Evolutionary conservation across 2,888 invertebrate genomes (phyloP), one percentile per base, ranked within the genome.

Genomic region (Dastarcus helophoroides): DNA sequence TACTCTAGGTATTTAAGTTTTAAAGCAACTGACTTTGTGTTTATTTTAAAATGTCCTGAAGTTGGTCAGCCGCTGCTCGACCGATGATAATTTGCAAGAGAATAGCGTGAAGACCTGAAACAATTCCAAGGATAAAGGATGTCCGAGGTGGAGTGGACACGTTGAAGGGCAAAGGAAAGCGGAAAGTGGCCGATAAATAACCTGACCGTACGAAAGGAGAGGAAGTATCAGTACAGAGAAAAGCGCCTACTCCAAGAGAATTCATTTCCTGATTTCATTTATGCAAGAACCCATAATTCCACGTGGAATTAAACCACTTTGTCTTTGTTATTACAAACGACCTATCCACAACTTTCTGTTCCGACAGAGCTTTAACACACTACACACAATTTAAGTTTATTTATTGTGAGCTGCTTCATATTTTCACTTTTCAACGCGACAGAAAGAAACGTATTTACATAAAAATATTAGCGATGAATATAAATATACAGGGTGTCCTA

Each of bases 191-290:
- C 56, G 54, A 58, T 59, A 59, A 58, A 59, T 58, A 58, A 58
- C 43, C 32, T 33, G 36, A 32, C 34, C 33, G 40, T 31, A 36
- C 51, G 56, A 58, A 59, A 56, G 53, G 54, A 54, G 47, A 57
- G 58, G 58, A 59, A 56, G 54, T 54, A 50, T 51, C 48, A 46
- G 45, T 50, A 45, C 46, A 53, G 52, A 54, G 47, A 47, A 50
- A 47, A 50, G 50, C 48, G 52, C 54, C 51, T 50, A 51, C 54
- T 55, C 47, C 53, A 51, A 53, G 54, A 50, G 56, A 56, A 56
- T 56, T 58, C 58, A 58, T 60, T 60, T 59, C 58, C 58, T 58
- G 59, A 57, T 58, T 58, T 56, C 58, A 59, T 58, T 60, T 58
- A 53, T 54, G 53, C 54, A 56, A 58, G 56, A 56, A 55, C 51